Conservation (phyloP, 2,113 vertebrate species). For the Serilophus lunatus region DNA sequence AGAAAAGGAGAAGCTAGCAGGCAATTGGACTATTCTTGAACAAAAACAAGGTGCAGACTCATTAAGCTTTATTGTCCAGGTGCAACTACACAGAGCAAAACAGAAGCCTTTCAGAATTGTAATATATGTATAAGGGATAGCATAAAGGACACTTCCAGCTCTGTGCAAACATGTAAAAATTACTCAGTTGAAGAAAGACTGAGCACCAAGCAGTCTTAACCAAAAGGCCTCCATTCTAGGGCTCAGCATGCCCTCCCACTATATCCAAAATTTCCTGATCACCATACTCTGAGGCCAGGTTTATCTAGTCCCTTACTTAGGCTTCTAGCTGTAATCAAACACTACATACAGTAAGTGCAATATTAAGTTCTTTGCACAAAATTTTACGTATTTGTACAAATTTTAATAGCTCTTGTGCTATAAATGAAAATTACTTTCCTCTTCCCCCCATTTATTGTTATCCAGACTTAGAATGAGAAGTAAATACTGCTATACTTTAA, state of each 20-base stretch:
- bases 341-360: accelerated
- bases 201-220: neutral
- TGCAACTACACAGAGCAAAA: neutral
- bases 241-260: neutral
- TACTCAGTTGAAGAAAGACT: neutral
- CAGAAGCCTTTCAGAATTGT: neutral
- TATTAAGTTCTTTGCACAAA: neutral
- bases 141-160: neutral
- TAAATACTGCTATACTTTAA: neutral
- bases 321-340: neutral
- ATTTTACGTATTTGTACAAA: neutral
- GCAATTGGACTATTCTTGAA: neutral
- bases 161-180: neutral
- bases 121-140: neutral
- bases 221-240: neutral
- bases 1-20: neutral
- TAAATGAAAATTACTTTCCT: neutral
- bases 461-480: neutral
- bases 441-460: neutral
- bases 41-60: neutral
- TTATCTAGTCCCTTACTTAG: neutral
- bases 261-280: neutral
- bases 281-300: neutral
- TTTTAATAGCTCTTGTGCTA: neutral
- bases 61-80: neutral